Percentiles rank a stretch among this genome's conserved stretches.
Evolutionary conservation across 2,797 vertebrate genomes (phyloP).

Genomic region (Myotis vivesi): DNA sequence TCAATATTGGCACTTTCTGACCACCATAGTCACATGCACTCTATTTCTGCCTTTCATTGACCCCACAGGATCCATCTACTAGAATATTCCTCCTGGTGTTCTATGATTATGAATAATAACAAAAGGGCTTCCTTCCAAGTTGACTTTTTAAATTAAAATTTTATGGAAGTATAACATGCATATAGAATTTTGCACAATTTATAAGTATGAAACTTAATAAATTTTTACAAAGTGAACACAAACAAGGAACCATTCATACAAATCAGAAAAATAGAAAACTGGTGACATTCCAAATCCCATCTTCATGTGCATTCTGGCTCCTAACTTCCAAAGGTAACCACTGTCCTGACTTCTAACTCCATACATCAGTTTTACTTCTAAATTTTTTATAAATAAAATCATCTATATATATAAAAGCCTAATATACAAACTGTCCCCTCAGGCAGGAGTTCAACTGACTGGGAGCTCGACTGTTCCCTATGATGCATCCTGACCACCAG

Average conservation of each 20-base stretch:
- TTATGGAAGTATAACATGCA: background rate
- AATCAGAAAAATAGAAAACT: background rate
- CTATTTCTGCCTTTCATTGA: background rate
- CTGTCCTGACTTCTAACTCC: background rate
- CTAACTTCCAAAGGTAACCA: background rate
- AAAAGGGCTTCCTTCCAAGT: background rate
- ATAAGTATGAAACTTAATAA: background rate
- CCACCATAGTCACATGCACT: background rate
- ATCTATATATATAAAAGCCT: background rate
- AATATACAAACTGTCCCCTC: too few species aligned
- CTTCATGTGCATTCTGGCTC: background rate
- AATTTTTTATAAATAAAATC: background rate
- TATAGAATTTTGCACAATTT: background rate
- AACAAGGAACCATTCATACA: background rate
- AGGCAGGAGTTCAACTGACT: too few species aligned
- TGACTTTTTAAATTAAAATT: constrained; percentile 21
- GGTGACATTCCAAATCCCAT: background rate
- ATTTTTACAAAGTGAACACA: background rate
- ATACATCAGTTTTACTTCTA: background rate
- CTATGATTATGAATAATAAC: background rate
- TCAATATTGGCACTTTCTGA: background rate
- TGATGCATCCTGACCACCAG: too few species aligned
- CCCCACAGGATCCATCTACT: background rate
- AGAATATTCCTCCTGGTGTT: background rate
- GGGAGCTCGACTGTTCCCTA: too few species aligned